Evolutionary conservation across 2,797 vertebrate species (phyloP).

Genomic region (Ispidina lecontei): DNA sequence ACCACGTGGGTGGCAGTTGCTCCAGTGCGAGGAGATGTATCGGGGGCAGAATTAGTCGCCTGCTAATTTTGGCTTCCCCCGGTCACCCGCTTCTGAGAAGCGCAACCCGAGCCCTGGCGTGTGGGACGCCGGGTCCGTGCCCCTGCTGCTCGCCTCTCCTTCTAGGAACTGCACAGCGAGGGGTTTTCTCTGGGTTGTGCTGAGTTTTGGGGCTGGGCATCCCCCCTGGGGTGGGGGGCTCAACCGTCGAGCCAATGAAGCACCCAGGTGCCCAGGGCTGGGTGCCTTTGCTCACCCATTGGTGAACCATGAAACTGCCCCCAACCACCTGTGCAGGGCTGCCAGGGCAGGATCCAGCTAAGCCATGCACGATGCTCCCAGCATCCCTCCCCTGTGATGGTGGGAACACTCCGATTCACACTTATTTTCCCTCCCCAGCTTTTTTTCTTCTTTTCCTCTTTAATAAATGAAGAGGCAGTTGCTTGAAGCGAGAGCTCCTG

Average conservation of each 20-base stretch:
- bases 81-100: conserved; percentile 20
- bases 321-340: rapidly evolving
- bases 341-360: not conserved
- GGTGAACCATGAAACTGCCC: not conserved
- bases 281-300: not conserved
- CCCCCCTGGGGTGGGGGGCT: not conserved
- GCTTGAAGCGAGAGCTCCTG: not conserved
- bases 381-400: not conserved
- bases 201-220: not conserved
- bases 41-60: not conserved
- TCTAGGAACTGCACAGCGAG: not conserved
- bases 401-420: not conserved
- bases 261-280: not conserved
- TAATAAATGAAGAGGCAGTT: conserved; percentile 9
- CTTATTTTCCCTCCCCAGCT: rapidly evolving
- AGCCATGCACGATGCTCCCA: rapidly evolving
- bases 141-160: not conserved
- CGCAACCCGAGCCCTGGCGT: conserved; percentile 4
- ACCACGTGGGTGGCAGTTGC: not conserved
- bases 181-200: rapidly evolving
- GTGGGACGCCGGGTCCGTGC: not conserved
- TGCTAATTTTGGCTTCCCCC: conserved; percentile 69
- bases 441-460: not conserved
- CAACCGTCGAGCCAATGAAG: rapidly evolving
- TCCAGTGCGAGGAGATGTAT: not conserved